These are phyloP conservation scores for Semotilus atromaculatus DNA, from an alignment of 2,797 vertebrate species.

Conservation along the genomic window DNA sequence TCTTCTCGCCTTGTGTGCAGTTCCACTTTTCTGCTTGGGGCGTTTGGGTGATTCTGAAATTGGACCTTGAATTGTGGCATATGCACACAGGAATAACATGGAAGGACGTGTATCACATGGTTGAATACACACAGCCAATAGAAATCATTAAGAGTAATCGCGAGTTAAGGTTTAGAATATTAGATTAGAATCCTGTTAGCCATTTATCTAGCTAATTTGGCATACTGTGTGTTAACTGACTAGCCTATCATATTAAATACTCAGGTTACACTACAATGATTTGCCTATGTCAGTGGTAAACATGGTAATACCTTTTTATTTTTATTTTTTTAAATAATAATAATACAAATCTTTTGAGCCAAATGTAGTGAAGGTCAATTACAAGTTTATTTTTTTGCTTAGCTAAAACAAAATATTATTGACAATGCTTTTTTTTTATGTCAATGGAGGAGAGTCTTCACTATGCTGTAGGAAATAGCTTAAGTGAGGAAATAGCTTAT, in stretches of 20 bases:
- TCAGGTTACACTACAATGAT: background rate
- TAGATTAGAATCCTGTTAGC: background rate
- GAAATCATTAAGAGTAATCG: background rate
- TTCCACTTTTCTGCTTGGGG: background rate
- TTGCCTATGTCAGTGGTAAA: background rate
- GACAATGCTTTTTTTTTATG: too few relatives aligned
- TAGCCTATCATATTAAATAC: background rate
- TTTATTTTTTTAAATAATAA: too few relatives aligned
- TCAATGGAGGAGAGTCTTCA: too few relatives aligned
- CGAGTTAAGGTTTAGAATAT: background rate
- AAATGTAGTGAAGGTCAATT: too few relatives aligned
- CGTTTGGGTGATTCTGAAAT: background rate
- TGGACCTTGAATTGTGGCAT: background rate
- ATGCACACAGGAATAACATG: background rate
- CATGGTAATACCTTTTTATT: too few relatives aligned
- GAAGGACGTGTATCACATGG: too few relatives aligned
- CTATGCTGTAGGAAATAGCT: too few relatives aligned
- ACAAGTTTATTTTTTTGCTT: too few relatives aligned
- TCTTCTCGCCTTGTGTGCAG: background rate
- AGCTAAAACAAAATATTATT: too few relatives aligned
- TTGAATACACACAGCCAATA: background rate
- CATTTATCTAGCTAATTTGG: background rate
- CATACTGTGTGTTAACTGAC: background rate
- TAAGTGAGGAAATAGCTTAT: too few relatives aligned
- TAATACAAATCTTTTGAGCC: too few relatives aligned